Base-by-base conservation (phyloP, 2,797 vertebrate genomes). In the Pseudochaenichthys georgianus region DNA sequence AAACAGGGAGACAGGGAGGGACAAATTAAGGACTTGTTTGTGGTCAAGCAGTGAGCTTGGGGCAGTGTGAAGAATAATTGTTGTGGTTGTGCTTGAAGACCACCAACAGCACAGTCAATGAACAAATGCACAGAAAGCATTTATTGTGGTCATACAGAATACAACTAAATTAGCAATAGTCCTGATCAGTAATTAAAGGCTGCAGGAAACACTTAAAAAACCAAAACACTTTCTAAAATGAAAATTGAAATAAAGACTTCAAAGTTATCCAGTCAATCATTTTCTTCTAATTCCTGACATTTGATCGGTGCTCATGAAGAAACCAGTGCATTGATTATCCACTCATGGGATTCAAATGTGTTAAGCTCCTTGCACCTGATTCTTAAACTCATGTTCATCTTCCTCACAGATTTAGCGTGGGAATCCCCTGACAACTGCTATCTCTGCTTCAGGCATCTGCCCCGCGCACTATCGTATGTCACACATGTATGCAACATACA, bases 391-490 rank as follows among this genome's bases (percentile, higher is more conserved):
- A 23, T 23, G 41, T 66, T 63, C 41, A 17, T 66, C 50, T 5
- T 78, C 66, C 21, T 65, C 42, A n/a, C 59, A 65, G 23, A 74
- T 77, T 77, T 60, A 79, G 70, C 63, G 71, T 92, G 89, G 79
- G 87, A 89, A 87, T 61, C 78, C 47, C 68, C 63, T 72, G 81
- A 79, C 88, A 91, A 86, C 82, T 89, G 59, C 9, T 73, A 69
- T 88, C 78, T 89, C 82, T 68, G 64, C 9, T 52, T 64, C 70
- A 82, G 64, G 62, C 81, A 83, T 90, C 77, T 84, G 82, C 58
- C 78, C 77, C 23, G 53, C 7, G 28, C 45, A n/a, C 78, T 81
- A 86, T 89, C 85, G 58, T 58, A 60, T 91, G 82, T 88, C 81
- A 77, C 70, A 48, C 74, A 70, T 80, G 68, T 64, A 80, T 43